Conservation (phyloP, 2,888 invertebrate species). For the Flexamia atlantica region DNA sequence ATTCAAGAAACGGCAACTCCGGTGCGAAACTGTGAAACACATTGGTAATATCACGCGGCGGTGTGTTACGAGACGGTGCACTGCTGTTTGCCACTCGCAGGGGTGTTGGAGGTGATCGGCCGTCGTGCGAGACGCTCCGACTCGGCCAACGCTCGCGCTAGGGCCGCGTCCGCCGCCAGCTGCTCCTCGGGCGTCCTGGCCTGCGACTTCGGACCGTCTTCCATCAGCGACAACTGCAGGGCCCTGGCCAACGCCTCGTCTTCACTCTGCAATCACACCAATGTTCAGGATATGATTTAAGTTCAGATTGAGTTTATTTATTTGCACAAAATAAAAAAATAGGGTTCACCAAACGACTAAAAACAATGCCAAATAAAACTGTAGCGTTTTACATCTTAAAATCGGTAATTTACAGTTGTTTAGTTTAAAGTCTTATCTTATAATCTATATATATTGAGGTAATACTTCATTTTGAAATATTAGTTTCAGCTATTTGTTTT, state of each 20-base stretch:
- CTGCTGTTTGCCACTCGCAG: neutral
- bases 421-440: too few relatives aligned
- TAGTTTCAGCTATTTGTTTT: too few relatives aligned
- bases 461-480: too few relatives aligned
- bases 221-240: slow-evolving; percentile 85
- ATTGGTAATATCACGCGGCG: neutral
- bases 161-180: slow-evolving; percentile 75
- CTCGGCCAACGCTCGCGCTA: slow-evolving; percentile 76
- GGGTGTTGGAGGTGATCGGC: slow-evolving; percentile 39
- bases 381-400: too few relatives aligned
- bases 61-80: slow-evolving; percentile 46
- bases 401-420: too few relatives aligned
- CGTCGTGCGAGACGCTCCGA: slow-evolving; percentile 68
- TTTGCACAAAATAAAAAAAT: too few relatives aligned
- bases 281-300: neutral
- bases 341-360: too few relatives aligned
- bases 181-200: slow-evolving; percentile 70
- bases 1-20: too few relatives aligned
- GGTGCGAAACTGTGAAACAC: neutral
- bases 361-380: too few relatives aligned
- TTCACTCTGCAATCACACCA: slow-evolving; percentile 79
- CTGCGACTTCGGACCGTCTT: slow-evolving; percentile 73
- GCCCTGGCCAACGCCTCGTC: slow-evolving; percentile 95
- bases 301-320: too few relatives aligned
- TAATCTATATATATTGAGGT: too few relatives aligned